phyloP scores from a whole-genome alignment of 2,888 invertebrate species.

The Drosophila niveifrons region DNA sequence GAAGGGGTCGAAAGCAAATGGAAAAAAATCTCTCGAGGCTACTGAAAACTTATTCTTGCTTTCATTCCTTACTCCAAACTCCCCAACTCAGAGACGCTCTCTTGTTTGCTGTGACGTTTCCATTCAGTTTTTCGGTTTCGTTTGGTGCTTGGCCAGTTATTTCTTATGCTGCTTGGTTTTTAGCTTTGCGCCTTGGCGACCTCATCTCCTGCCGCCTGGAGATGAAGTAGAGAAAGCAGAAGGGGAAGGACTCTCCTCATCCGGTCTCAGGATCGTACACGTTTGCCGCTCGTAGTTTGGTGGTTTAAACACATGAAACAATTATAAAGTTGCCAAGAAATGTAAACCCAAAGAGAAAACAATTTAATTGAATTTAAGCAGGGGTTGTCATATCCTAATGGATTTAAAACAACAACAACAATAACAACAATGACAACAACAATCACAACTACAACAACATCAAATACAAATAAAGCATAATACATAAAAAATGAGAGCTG shows the following conservation, averaged over 20 bases:
- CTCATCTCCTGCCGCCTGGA: slow-evolving; percentile 3
- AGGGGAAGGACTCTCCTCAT: background rate
- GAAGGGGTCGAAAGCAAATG: slow-evolving; percentile 37
- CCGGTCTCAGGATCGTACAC: slow-evolving; percentile 32
- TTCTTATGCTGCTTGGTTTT: slow-evolving; percentile 76
- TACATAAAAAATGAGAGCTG: slow-evolving; percentile 55
- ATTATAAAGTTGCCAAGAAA: slow-evolving; percentile 79
- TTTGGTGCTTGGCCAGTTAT: slow-evolving; percentile 67
- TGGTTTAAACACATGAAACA: slow-evolving; percentile 81
- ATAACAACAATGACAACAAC: slow-evolving; percentile 43
- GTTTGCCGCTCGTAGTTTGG: slow-evolving; percentile 56
- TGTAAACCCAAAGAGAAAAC: slow-evolving; percentile 80
- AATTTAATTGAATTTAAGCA: slow-evolving; percentile 81
- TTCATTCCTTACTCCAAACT: slow-evolving; percentile 18
- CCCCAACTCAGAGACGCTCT: background rate
- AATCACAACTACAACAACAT: slow-evolving; percentile 58
- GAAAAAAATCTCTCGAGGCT: slow-evolving; percentile 75
- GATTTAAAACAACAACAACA: slow-evolving; percentile 75
- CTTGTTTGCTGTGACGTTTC: slow-evolving; percentile 38
- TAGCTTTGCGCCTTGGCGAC: slow-evolving; percentile 70
- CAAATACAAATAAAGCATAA: slow-evolving; percentile 68
- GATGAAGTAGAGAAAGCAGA: background rate
- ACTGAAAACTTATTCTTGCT: slow-evolving; percentile 70
- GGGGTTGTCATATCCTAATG: slow-evolving; percentile 81
- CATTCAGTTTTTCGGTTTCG: slow-evolving; percentile 24